Evolutionary conservation across 2,797 vertebrate species (phyloP).

Genomic region (Hippopotamyrus pictus): DNA sequence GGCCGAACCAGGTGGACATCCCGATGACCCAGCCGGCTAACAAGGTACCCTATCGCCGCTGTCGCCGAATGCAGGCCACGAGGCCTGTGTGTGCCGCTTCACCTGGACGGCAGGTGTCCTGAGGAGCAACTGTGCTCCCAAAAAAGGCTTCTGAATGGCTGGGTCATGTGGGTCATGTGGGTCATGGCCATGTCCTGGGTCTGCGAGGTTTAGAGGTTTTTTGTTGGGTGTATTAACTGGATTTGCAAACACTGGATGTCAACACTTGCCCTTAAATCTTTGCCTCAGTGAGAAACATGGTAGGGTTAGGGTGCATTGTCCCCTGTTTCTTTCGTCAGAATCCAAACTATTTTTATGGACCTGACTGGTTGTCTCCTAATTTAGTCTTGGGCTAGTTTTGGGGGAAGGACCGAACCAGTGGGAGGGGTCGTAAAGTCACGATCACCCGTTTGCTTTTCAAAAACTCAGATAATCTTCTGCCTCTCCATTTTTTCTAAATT

Average conservation of each 20-base stretch:
- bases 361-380: background rate
- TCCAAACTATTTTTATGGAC: background rate
- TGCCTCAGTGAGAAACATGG: background rate
- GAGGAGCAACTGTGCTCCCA: background rate
- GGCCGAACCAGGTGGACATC: constrained; percentile 49
- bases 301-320: background rate
- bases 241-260: background rate
- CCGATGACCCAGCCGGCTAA: constrained; percentile 47
- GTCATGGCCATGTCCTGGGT: background rate
- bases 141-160: background rate
- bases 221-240: background rate
- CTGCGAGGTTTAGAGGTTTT: too few species aligned
- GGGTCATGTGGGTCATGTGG: background rate
- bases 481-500: background rate
- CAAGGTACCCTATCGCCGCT: constrained; percentile 48
- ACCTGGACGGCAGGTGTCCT: background rate
- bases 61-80: background rate
- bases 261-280: background rate
- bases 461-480: background rate
- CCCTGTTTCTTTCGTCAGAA: background rate
- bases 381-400: background rate
- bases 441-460: background rate
- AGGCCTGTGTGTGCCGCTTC: background rate
- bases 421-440: background rate
- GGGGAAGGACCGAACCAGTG: background rate